Conservation (phyloP, 2,888 invertebrate species). For the Clepsis dumicolana region DNA sequence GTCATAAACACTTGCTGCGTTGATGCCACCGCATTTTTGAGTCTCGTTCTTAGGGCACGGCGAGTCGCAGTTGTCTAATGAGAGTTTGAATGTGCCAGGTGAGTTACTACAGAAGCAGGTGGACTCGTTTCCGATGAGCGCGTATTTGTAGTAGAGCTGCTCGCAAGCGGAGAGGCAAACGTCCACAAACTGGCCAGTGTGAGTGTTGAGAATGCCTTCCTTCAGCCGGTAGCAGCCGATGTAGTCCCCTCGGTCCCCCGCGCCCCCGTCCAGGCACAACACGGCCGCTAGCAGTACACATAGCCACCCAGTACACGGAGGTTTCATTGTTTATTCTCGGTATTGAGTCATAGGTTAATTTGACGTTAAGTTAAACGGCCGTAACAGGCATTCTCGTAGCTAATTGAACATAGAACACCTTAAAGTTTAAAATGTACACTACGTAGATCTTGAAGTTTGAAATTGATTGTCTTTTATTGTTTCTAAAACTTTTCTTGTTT, state of each 20-base stretch:
- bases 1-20: slow-evolving; percentile 89
- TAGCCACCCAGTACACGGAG: slow-evolving; percentile 22
- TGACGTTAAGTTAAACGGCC: slow-evolving; percentile 35
- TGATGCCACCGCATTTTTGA: slow-evolving; percentile 89
- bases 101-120: slow-evolving; percentile 79
- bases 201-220: slow-evolving; percentile 72
- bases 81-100: slow-evolving; percentile 75
- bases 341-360: slow-evolving; percentile 43
- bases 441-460: background rate
- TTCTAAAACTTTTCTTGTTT: slow-evolving; percentile 28
- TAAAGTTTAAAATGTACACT: background rate
- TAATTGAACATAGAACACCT: background rate
- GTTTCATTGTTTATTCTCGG: slow-evolving; percentile 44
- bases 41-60: slow-evolving; percentile 87
- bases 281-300: slow-evolving; percentile 47
- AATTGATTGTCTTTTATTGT: background rate
- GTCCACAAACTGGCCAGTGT: slow-evolving; percentile 80
- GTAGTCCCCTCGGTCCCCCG: slow-evolving; percentile 75
- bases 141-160: slow-evolving; percentile 78
- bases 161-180: slow-evolving; percentile 79
- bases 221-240: slow-evolving; percentile 75
- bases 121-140: slow-evolving; percentile 75
- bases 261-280: slow-evolving; percentile 51
- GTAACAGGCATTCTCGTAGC: slow-evolving; percentile 29
- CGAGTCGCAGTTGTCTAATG: slow-evolving; percentile 79